phyloP scores from a whole-genome alignment of 2,888 invertebrate genomes.

The Cheilosia impressa region DNA sequence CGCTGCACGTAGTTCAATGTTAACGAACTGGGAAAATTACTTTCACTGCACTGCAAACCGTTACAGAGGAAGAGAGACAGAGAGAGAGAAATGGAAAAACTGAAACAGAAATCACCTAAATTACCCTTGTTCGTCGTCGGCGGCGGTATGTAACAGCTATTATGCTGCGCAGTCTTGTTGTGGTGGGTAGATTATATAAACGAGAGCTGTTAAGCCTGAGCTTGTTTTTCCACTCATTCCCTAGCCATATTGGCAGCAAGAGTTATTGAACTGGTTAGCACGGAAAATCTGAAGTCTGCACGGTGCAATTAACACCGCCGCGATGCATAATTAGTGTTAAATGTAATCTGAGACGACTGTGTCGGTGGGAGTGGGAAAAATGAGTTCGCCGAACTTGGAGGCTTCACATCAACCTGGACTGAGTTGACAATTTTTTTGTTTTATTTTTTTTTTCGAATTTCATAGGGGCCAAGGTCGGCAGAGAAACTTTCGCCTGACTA shows the following conservation, averaged over 20 bases:
- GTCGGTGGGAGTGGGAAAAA: slow-evolving; percentile 9
- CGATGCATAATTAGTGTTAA: slow-evolving; percentile 63
- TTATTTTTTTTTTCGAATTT: slow-evolving; percentile 12
- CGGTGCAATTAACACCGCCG: slow-evolving; percentile 64
- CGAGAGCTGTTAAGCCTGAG: slow-evolving; percentile 22
- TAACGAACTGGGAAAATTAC: slow-evolving; percentile 75
- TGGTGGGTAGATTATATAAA: slow-evolving; percentile 60
- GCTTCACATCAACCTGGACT: slow-evolving; percentile 25
- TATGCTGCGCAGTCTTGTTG: slow-evolving; percentile 40
- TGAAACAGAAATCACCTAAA: slow-evolving; percentile 73
- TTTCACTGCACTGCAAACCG: slow-evolving; percentile 66
- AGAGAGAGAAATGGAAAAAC: slow-evolving; percentile 63
- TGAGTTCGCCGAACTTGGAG: slow-evolving; percentile 58
- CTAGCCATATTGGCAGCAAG: slow-evolving; percentile 62
- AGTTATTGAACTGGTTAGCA: slow-evolving; percentile 71
- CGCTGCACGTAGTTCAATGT: slow-evolving; percentile 74
- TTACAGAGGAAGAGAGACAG: slow-evolving; percentile 18
- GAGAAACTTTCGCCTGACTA: slow-evolving; percentile 37
- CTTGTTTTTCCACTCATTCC: slow-evolving; percentile 59
- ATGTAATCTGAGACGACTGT: slow-evolving; percentile 60
- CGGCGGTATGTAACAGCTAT: slow-evolving; percentile 19
- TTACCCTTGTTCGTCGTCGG: slow-evolving; percentile 54
- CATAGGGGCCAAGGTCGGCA: slow-evolving; percentile 56
- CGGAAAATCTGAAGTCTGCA: slow-evolving; percentile 50
- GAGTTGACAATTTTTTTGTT: slow-evolving; percentile 40